Evolutionary conservation across 2,797 vertebrate genomes (phyloP).

Genomic region (Leptatherina wallacei): DNA sequence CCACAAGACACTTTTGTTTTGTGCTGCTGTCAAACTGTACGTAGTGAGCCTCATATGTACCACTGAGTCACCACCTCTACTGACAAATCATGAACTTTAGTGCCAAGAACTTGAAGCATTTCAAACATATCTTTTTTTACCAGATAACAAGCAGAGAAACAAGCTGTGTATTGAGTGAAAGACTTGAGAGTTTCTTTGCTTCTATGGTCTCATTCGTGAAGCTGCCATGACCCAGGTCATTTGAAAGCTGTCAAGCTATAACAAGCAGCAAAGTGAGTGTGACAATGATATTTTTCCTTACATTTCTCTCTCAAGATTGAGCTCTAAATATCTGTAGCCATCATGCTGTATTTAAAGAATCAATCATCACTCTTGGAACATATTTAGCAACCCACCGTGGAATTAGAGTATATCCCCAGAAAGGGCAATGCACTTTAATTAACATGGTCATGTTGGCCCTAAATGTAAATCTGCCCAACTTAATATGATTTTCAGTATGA

Average conservation of each 20-base stretch:
- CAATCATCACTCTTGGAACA: background rate
- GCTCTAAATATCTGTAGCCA: background rate
- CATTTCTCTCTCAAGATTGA: background rate
- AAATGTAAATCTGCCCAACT: background rate
- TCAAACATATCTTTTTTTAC: background rate
- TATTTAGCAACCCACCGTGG: background rate
- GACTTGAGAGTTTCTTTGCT: background rate
- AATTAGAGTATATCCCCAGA: background rate
- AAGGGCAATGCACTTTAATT: background rate
- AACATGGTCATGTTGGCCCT: background rate
- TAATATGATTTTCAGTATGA: background rate
- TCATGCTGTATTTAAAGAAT: background rate
- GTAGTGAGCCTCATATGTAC: background rate
- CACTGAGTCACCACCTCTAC: background rate
- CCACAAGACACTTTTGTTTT: background rate
- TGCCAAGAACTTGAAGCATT: background rate
- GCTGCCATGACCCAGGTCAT: background rate
- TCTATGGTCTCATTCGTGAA: constrained; percentile 11
- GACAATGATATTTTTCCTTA: background rate
- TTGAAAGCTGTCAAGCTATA: background rate
- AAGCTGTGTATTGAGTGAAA: background rate
- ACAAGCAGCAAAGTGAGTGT: background rate
- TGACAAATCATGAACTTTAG: background rate
- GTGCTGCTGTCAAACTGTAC: background rate
- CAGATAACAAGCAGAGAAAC: background rate